These are phyloP conservation scores for Gadus macrocephalus DNA, from an alignment of 2,113 vertebrate genomes.

Conservation along the genomic window DNA sequence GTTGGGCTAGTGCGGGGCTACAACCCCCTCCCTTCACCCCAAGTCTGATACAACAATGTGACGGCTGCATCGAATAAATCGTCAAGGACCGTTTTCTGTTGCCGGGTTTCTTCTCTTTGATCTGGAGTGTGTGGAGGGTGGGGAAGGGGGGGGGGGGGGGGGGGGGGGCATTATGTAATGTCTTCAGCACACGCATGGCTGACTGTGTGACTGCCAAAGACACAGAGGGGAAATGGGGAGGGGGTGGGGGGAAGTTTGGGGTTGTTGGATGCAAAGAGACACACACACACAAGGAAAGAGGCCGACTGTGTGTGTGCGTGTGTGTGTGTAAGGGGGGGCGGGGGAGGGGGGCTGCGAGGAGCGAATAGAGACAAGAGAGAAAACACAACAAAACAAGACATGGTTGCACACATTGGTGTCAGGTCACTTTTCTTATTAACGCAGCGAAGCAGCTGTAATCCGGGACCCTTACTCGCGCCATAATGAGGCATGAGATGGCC, in stretches of 20 bases:
- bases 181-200: slow-evolving; percentile 75
- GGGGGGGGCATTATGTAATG: slow-evolving; percentile 73
- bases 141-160: slow-evolving; percentile 53
- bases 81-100: slow-evolving; percentile 56
- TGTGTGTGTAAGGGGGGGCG: background rate
- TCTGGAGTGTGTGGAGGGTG: slow-evolving; percentile 54
- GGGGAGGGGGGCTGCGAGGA: background rate
- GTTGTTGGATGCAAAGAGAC: too few species aligned
- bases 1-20: slow-evolving; percentile 7
- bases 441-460: slow-evolving; percentile 54
- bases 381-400: slow-evolving; percentile 15
- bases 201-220: slow-evolving; percentile 75
- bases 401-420: slow-evolving; percentile 46
- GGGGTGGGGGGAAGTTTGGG: slow-evolving; percentile 10
- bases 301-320: too few species aligned
- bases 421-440: slow-evolving; percentile 67
- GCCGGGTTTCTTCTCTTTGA: slow-evolving; percentile 69
- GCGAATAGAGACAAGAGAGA: slow-evolving; percentile 37
- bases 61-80: slow-evolving; percentile 49
- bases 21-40: slow-evolving; percentile 24
- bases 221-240: slow-evolving; percentile 38
- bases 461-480: slow-evolving; percentile 47
- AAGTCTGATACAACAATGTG: slow-evolving; percentile 54
- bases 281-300: too few species aligned
- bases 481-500: slow-evolving; percentile 61